Percentiles rank a stretch among this genome's conserved stretches.
phyloP scores from a whole-genome alignment of 2,888 invertebrate genomes.

The Eilema griseolum region DNA sequence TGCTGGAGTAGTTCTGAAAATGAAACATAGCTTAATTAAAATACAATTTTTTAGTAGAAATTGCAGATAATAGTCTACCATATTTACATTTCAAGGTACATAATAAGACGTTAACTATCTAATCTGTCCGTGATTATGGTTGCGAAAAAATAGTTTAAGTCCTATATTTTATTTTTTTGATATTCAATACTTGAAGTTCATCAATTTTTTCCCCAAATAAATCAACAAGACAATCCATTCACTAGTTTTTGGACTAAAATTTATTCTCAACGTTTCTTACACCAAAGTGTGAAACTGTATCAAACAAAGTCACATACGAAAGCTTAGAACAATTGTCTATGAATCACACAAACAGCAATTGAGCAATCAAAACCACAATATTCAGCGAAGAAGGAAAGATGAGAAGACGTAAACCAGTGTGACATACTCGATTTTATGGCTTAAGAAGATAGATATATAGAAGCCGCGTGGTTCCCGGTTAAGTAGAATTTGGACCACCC shows the following conservation, averaged over 20 bases:
- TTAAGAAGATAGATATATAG: too few relatives aligned
- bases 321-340: not conserved
- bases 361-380: not conserved
- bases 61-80: too few relatives aligned
- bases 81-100: too few relatives aligned
- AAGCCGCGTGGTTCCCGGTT: too few relatives aligned
- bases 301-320: not conserved
- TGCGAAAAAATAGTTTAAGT: too few relatives aligned
- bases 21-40: not conserved
- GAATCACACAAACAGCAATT: not conserved
- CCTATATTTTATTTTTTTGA: too few relatives aligned
- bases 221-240: not conserved
- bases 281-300: not conserved
- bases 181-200: not conserved
- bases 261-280: not conserved
- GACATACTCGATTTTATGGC: not conserved
- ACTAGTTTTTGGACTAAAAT: not conserved
- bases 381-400: not conserved
- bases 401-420: too few relatives aligned
- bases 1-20: constrained; percentile 77
- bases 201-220: not conserved
- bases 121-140: too few relatives aligned
- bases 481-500: too few relatives aligned
- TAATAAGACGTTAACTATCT: too few relatives aligned
- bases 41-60: not conserved